Base-by-base conservation (phyloP, 2,113 vertebrate species). In the Potamarius usumacintae region DNA sequence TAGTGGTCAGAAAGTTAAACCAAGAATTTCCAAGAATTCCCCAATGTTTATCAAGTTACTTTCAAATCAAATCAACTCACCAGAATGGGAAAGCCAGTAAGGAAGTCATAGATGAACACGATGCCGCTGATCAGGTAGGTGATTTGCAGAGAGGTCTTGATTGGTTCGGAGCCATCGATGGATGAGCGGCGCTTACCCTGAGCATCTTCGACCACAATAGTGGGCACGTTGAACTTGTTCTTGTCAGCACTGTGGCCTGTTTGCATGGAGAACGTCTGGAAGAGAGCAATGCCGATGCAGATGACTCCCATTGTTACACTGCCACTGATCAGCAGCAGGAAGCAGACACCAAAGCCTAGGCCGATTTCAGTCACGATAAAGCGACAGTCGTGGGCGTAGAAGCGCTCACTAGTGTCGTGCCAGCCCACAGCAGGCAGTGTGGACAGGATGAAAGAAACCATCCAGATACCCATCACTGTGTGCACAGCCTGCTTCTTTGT, bases 401-500 rank as follows among this genome's bases (percentile, higher is more conserved):
- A 98, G 86, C 97, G 97, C 58, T 97, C 92, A 0, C 92, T 94
- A 5, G 97, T 97, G 94, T 98, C 96, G 0, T 98, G 97, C 97
- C 97, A 98, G 85, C 97, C 97, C 25, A 98, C 97, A 0, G 97
- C 97, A 0, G 97, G 97, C 88, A 98, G 94, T 0, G 97, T 97
- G 7, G 97, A 98, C 77, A 98, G 94, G 91, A 97, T 96, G 92
- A 98, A 98, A 63, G 97, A 98, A 79, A 97, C 97, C 97, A 97
- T 98, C 97, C 97, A 98, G 93, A 98, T 97, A 52, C 97, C 97
- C 97, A 98, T 97, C 85, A 98, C 97, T 0, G 97, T 98, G 92
- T 98, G 97, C 8, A 98, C 96, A 0, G 97, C 97, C 93, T 98
- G 97, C 92, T 98, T 98, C 95, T 96, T 97, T 72, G 97, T 95